Evolutionary conservation across 1,140 invertebrate species (phyloP).

Genomic region (Mya arenaria): DNA sequence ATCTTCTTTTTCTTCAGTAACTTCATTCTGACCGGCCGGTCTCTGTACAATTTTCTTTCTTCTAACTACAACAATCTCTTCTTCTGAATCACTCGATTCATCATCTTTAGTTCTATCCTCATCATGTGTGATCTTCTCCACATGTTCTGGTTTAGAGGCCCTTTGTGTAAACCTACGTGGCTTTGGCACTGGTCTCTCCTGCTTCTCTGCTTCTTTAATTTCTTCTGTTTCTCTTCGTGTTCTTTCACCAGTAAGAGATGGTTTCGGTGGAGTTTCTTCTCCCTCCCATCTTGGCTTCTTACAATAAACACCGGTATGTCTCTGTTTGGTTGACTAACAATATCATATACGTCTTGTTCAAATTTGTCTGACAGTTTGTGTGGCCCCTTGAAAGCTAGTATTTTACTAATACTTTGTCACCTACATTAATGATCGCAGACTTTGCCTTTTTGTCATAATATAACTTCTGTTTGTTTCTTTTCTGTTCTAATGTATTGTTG

Average conservation of each 20-base stretch:
- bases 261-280: slow-evolving; percentile 3
- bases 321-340: slow-evolving; percentile 1
- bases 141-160: no score
- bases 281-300: background rate
- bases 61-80: no score
- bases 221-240: no score
- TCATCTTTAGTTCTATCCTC: no score
- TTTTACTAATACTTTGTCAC: slow-evolving; percentile 15
- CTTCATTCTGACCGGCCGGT: no score
- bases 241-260: background rate
- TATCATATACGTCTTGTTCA: background rate
- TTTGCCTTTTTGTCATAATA: slow-evolving; percentile 23
- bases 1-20: no score
- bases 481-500: background rate
- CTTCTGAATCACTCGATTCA: no score
- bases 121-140: no score
- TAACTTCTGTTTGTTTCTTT: background rate
- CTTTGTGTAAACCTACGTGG: no score
- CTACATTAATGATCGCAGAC: background rate
- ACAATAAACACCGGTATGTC: slow-evolving; percentile 18
- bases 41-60: no score
- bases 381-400: background rate
- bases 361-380: slow-evolving; percentile 8
- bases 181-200: no score
- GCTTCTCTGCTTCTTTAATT: no score